These are phyloP conservation scores for Ephestia elutella DNA, from an alignment of 1,140 invertebrate genomes.

Conservation along the genomic window DNA sequence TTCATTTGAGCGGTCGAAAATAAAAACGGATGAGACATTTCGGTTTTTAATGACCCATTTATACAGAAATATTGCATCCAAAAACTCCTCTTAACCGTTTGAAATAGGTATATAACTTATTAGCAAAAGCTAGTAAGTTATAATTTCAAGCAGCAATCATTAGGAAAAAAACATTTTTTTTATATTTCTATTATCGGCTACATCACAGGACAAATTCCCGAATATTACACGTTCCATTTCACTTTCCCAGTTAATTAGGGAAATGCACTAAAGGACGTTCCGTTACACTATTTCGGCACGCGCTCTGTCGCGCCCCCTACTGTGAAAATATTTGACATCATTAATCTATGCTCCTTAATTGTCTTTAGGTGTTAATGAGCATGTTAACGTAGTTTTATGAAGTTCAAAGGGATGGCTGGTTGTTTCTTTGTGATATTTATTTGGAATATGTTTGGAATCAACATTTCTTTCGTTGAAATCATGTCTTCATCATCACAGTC, in stretches of 20 bases:
- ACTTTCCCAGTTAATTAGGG: neutral
- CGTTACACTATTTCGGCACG: neutral
- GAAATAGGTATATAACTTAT: too few relatives aligned
- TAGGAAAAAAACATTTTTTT: too few relatives aligned
- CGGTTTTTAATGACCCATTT: too few relatives aligned
- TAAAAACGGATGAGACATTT: too few relatives aligned
- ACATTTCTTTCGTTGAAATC: too few relatives aligned
- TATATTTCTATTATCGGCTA: neutral
- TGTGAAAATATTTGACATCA: constrained; percentile 21
- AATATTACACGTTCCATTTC: neutral
- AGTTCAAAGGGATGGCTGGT: neutral
- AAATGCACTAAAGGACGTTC: constrained; percentile 4
- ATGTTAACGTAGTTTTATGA: constrained; percentile 1
- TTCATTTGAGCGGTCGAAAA: too few relatives aligned
- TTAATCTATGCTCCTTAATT: constrained; percentile 14
- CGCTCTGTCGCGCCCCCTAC: constrained; percentile 28
- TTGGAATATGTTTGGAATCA: too few relatives aligned
- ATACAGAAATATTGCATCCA: too few relatives aligned
- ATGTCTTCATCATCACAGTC: too few relatives aligned
- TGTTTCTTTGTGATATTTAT: neutral
- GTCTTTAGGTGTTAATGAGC: constrained; percentile 29
- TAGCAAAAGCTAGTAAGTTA: too few relatives aligned
- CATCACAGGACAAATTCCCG: neutral
- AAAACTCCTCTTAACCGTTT: too few relatives aligned
- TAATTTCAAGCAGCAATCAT: too few relatives aligned